Percentiles rank a stretch among this genome's conserved stretches.
Conservation (phyloP, 2,888 invertebrate species). For the Tanypteryx hageni region DNA sequence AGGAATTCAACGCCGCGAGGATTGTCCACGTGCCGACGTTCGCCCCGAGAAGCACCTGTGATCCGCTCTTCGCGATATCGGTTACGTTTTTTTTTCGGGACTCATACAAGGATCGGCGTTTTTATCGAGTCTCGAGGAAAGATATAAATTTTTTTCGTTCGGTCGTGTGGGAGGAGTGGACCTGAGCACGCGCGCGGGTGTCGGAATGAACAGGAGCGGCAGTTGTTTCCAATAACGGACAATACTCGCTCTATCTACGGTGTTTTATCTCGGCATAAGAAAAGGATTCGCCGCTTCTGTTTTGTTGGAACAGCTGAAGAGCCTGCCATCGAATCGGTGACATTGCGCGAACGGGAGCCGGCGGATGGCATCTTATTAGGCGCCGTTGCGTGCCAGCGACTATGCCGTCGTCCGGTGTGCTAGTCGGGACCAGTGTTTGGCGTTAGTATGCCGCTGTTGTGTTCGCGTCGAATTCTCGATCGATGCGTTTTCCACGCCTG, state of each 20-base stretch:
- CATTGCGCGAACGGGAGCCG: neutral
- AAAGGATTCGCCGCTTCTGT: neutral
- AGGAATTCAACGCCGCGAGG: neutral
- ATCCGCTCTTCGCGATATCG: neutral
- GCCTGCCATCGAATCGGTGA: neutral
- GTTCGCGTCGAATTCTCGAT: neutral
- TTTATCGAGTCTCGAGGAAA: neutral
- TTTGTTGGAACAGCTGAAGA: slow-evolving; percentile 29
- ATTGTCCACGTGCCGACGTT: slow-evolving; percentile 40
- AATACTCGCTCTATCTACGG: neutral
- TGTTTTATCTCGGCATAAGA: neutral
- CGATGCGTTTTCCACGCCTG: neutral
- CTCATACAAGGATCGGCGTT: neutral
- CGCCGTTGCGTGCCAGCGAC: neutral
- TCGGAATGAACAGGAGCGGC: slow-evolving; percentile 15
- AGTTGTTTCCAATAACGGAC: neutral
- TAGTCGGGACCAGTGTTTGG: neutral
- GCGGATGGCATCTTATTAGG: neutral
- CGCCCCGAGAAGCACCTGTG: slow-evolving; percentile 36
- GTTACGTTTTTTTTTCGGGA: neutral
- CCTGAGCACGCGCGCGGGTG: too few species aligned
- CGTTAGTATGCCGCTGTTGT: too few species aligned
- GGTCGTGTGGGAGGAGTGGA: too few species aligned
- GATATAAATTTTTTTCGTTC: too few species aligned
- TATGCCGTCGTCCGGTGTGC: neutral